phyloP scores from a whole-genome alignment of 2,113 vertebrate species.

The Anarrhichthys ocellatus region DNA sequence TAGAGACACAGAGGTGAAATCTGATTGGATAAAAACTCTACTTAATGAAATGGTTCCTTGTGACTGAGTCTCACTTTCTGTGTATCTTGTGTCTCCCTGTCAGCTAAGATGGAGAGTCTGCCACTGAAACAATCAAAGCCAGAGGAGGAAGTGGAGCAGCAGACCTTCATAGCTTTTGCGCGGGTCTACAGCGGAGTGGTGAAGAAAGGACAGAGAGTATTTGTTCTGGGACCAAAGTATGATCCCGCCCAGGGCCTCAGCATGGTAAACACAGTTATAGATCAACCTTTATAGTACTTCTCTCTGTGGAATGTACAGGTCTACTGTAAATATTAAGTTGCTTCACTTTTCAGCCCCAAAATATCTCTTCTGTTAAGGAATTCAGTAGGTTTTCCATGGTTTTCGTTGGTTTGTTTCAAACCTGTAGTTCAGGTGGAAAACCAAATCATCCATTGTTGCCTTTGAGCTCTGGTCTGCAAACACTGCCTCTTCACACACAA shows the following conservation, averaged over 20 bases:
- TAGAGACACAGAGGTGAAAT: too few species aligned
- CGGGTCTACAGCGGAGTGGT: slow-evolving; percentile 92
- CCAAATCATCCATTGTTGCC: neutral
- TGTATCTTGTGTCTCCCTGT: slow-evolving; percentile 8
- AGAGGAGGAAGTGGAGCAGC: slow-evolving; percentile 77
- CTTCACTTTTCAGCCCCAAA: neutral
- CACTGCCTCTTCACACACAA: neutral
- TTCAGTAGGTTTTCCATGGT: neutral
- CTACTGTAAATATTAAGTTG: neutral
- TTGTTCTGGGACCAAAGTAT: slow-evolving; percentile 96
- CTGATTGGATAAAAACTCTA: too few species aligned
- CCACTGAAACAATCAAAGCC: slow-evolving; percentile 64
- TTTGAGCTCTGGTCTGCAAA: neutral
- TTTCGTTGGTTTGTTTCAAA: neutral
- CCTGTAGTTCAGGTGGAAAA: neutral
- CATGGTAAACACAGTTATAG: slow-evolving; percentile 54
- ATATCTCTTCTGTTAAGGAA: neutral
- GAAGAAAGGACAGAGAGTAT: slow-evolving; percentile 88
- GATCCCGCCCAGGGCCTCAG: slow-evolving; percentile 85
- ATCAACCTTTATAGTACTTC: neutral
- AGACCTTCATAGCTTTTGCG: slow-evolving; percentile 93
- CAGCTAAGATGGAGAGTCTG: slow-evolving; percentile 66
- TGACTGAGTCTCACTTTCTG: neutral
- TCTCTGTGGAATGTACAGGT: neutral
- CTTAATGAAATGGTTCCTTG: neutral